Conservation (phyloP, 1,140 invertebrate species). For the Bombus balteatus region DNA sequence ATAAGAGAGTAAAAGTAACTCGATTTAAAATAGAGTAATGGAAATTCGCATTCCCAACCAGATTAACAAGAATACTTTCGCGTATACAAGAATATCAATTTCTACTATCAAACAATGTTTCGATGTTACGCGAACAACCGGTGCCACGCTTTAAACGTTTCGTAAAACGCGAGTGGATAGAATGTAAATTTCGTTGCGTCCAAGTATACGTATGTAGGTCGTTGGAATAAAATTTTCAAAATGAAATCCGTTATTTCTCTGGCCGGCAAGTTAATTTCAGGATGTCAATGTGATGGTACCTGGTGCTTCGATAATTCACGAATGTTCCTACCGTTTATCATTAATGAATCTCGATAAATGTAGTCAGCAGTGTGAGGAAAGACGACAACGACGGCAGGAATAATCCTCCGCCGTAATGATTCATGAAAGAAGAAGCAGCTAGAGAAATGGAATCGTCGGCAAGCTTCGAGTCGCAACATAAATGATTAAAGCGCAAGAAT, state of each 20-base stretch:
- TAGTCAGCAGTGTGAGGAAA: neutral
- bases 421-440: constrained; percentile 20
- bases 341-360: constrained; percentile 28
- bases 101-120: neutral
- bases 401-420: constrained; percentile 1
- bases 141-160: neutral
- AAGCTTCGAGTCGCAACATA: neutral
- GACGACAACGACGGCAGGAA: neutral
- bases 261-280: constrained; percentile 13
- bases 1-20: neutral
- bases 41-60: neutral
- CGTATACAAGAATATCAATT: neutral
- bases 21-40: neutral
- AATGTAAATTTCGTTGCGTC: neutral
- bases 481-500: neutral
- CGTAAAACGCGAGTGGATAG: neutral
- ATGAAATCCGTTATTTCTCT: constrained; percentile 15
- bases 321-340: constrained; percentile 27
- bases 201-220: neutral
- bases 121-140: neutral
- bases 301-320: constrained; percentile 1
- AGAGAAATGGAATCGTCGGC: constrained; percentile 36
- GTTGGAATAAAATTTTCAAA: constrained; percentile 8
- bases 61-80: constrained; percentile 14
- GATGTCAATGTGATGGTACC: neutral